phyloP scores from a whole-genome alignment of 1,140 invertebrate genomes.

The Pseudoatta argentina region DNA sequence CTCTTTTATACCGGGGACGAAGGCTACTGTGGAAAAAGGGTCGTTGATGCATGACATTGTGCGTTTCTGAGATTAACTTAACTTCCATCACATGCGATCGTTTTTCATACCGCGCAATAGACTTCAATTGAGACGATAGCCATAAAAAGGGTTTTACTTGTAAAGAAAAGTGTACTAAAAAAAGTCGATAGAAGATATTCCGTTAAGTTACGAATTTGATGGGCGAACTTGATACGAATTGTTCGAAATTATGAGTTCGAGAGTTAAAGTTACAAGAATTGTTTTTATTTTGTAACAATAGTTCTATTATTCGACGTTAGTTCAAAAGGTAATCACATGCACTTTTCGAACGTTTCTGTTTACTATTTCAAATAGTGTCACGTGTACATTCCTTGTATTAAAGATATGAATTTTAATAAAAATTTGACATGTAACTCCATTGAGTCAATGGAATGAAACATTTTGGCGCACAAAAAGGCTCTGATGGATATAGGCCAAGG shows the following conservation, averaged over 20 bases:
- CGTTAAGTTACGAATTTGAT: constrained; percentile 15
- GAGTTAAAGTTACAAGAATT: background rate
- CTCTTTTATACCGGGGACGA: constrained; percentile 1
- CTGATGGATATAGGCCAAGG: background rate
- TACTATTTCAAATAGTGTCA: background rate
- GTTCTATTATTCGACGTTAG: background rate
- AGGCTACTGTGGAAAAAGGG: constrained; percentile 18
- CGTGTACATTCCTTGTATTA: background rate
- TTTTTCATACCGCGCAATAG: constrained; percentile 8
- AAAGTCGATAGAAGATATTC: background rate
- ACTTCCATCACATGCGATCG: background rate
- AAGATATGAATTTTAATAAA: background rate
- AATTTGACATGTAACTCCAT: background rate
- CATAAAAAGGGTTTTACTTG: background rate
- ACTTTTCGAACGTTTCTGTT: background rate
- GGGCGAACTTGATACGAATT: background rate
- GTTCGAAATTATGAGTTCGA: background rate
- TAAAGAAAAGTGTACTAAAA: background rate
- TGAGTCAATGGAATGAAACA: constrained; percentile 1
- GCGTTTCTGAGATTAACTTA: constrained; percentile 35
- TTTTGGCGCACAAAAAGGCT: background rate
- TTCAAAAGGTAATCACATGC: background rate
- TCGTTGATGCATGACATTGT: constrained; percentile 49
- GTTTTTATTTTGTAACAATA: background rate
- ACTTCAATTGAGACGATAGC: background rate